Conservation (phyloP, 1,140 invertebrate genomes). For the Drosophila malerkotliana region DNA sequence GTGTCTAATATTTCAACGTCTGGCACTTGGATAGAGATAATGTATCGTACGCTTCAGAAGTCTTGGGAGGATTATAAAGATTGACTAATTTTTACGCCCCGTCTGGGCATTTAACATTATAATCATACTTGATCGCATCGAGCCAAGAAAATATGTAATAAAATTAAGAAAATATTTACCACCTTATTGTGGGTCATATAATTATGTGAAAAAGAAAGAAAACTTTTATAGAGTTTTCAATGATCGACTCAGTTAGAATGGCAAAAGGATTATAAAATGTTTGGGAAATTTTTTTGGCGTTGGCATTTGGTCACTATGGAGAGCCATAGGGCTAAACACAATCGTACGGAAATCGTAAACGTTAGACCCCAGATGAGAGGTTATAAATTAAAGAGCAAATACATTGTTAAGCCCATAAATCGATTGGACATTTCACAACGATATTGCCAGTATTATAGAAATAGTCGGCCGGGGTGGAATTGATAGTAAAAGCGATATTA, state of each 20-base stretch:
- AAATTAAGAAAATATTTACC: conserved; percentile 41
- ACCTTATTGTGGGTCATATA: conserved; percentile 29
- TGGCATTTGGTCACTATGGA: neutral
- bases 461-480: neutral
- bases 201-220: conserved; percentile 2
- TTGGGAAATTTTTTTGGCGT: neutral
- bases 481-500: neutral
- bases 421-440: conserved; percentile 24
- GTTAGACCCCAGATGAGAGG: conserved; percentile 25
- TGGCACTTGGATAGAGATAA: conserved; percentile 24
- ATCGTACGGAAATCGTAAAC: conserved; percentile 24
- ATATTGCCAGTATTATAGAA: conserved; percentile 18
- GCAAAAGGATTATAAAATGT: neutral
- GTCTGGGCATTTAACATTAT: conserved; percentile 20
- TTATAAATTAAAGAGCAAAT: conserved; percentile 40
- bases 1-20: conserved; percentile 37
- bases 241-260: neutral
- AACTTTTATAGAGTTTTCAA: conserved; percentile 17
- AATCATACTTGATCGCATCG: conserved; percentile 20
- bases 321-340: conserved; percentile 1
- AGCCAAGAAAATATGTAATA: conserved; percentile 25
- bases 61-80: conserved; percentile 28
- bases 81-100: conserved; percentile 29
- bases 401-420: conserved; percentile 29
- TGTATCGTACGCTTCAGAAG: conserved; percentile 3